phyloP scores from a whole-genome alignment of 2,888 invertebrate genomes.

The Acleris holmiana region DNA sequence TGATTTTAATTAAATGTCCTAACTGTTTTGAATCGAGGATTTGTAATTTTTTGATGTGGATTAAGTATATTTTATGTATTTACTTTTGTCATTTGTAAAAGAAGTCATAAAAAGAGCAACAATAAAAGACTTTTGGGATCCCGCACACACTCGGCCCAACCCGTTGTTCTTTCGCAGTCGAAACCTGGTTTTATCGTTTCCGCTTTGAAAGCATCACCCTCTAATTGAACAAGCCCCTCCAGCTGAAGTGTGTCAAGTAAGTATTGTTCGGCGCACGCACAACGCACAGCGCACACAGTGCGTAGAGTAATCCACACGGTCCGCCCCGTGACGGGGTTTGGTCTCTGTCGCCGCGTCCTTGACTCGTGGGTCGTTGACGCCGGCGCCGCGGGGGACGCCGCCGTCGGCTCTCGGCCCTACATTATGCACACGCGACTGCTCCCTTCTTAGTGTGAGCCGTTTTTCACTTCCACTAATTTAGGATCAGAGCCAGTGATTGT shows the following conservation, averaged over 20 bases:
- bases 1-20: constrained; percentile 26
- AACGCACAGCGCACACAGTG: constrained; percentile 8
- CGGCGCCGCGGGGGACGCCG: constrained; percentile 64
- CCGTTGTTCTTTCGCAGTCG: constrained; percentile 33
- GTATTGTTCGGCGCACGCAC: constrained; percentile 36
- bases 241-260: constrained; percentile 37
- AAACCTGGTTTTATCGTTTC: constrained; percentile 34
- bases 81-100: neutral
- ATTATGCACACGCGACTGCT: constrained; percentile 68
- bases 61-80: neutral
- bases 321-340: constrained; percentile 12
- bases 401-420: constrained; percentile 56
- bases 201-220: constrained; percentile 31
- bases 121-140: no score
- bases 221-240: constrained; percentile 33
- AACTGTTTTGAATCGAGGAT: constrained; percentile 11
- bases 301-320: constrained; percentile 13
- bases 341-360: constrained; percentile 58
- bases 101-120: no score
- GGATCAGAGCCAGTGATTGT: constrained; percentile 35
- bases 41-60: neutral
- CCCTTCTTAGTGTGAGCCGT: constrained; percentile 38
- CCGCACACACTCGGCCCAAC: constrained; percentile 10
- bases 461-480: constrained; percentile 37
- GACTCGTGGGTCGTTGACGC: constrained; percentile 74